Base-by-base conservation (phyloP, 2,797 vertebrate genomes). In the Tokudaia muenninki region DNA sequence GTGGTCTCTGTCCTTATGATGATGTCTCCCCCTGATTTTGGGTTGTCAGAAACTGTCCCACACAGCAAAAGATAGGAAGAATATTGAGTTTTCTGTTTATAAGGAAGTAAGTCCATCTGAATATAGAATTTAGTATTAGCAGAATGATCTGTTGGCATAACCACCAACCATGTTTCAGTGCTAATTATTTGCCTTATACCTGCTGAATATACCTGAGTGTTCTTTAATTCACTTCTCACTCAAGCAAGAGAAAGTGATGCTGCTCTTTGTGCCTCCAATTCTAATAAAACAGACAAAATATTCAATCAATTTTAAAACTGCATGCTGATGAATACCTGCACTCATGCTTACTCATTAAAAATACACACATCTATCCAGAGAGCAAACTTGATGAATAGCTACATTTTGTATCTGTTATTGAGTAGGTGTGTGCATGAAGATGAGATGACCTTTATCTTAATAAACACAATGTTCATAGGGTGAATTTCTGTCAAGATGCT, bases 361-460 rank as follows among this genome's bases (percentile, higher is more conserved):
- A 72, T 21, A 31, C 8, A 80, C 31, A 86, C 22, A 37, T 29
- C 10, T 67, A 88, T 78, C 14, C 34, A 83, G 77, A 94, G 29
- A 96, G 13, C 92, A 47, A 78, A 24, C 83, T 74, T 67, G 83
- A 83, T 61, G 87, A 81, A 96, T 83, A 89, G 61, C 24, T 41
- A 1, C 1, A 44, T 29, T 96, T 44, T 82, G 79, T 34, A 82
- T 89, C 22, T 65, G 37, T 81, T 63, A 50, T 26, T 21, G 89
- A 95, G 72, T 24, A 65, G 86, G 91, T 22, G 7, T 9, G 90
- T 3, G 4, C 22, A 65, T 6, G 26, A 2, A 82, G 4, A 83
- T 86, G 95, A 78, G 72, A 0, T 87, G 93, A 97, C 44, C 95
- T 98, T 98, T 98, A 91, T 94, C 41, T 97, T 98, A 97, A 96